A percentile compares a stretch with the other conserved stretches of the same genome.
Evolutionary conservation across 2,797 vertebrate genomes (phyloP).

Genomic region (Sebastes diaconus): DNA sequence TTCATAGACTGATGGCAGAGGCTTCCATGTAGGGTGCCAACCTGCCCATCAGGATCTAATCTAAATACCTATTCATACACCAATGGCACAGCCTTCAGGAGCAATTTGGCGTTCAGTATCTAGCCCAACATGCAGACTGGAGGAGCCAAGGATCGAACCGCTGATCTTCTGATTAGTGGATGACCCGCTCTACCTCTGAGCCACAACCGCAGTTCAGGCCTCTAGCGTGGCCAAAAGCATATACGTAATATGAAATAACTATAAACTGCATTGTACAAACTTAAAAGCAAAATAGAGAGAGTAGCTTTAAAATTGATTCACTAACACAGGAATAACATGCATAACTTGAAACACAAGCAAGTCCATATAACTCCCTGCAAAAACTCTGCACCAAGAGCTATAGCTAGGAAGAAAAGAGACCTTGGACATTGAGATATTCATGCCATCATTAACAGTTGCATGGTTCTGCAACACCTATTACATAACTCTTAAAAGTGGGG

Average conservation of each 20-base stretch:
- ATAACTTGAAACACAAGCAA: not conserved
- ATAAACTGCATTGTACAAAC: not conserved
- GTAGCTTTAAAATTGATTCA: not conserved
- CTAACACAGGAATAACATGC: not conserved
- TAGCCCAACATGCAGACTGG: no score
- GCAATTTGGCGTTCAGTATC: no score
- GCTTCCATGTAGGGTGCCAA: no score
- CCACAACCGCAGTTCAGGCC: not conserved
- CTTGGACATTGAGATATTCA: not conserved
- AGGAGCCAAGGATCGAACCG: no score
- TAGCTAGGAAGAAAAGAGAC: not conserved
- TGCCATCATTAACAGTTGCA: not conserved
- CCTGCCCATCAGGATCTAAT: no score
- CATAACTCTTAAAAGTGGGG: not conserved
- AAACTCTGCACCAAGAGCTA: not conserved
- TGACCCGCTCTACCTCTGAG: no score
- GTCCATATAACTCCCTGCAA: not conserved
- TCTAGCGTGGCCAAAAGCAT: not conserved
- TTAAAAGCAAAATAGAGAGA: not conserved
- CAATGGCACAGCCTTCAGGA: no score
- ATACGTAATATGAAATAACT: not conserved
- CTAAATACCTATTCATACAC: no score
- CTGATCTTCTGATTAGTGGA: no score
- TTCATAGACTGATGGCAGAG: no score
- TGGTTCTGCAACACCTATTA: constrained; percentile 16